phyloP scores from a whole-genome alignment of 1,140 invertebrate genomes.

The Rhynchophorus ferrugineus region DNA sequence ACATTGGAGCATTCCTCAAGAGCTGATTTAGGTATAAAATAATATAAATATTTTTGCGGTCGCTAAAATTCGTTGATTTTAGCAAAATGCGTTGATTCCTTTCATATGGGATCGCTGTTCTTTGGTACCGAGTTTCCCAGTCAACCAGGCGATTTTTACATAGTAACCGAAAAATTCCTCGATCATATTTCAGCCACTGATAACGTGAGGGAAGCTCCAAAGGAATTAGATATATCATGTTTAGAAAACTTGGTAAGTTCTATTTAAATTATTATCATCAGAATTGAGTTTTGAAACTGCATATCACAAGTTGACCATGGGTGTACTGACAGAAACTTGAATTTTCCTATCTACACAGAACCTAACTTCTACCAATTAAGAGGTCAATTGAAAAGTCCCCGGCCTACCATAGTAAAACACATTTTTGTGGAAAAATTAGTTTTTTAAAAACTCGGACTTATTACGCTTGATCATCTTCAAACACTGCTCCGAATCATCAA shows the following conservation, averaged over 20 bases:
- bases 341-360: too few species aligned
- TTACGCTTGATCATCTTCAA: too few species aligned
- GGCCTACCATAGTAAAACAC: too few species aligned
- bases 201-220: slow-evolving; percentile 40
- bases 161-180: slow-evolving; percentile 69
- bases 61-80: slow-evolving; percentile 33
- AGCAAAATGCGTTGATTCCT: slow-evolving; percentile 62
- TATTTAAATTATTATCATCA: slow-evolving; percentile 1
- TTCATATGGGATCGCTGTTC: slow-evolving; percentile 66
- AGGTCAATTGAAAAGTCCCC: too few species aligned
- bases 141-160: slow-evolving; percentile 52
- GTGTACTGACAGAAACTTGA: too few species aligned
- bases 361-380: too few species aligned
- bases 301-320: too few species aligned
- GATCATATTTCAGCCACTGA: slow-evolving; percentile 57
- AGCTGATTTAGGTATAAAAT: slow-evolving; percentile 45
- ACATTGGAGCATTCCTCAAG: slow-evolving; percentile 59
- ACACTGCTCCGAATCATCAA: too few species aligned
- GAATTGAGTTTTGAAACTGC: too few species aligned
- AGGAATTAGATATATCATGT: slow-evolving; percentile 28
- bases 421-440: too few species aligned
- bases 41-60: neutral
- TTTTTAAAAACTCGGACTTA: too few species aligned
- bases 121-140: slow-evolving; percentile 67
- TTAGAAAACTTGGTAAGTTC: slow-evolving; percentile 30